Evolutionary conservation across 2,888 invertebrate genomes (phyloP), one percentile per base, ranked within the genome.

Genomic region (Chrysolina americana): DNA sequence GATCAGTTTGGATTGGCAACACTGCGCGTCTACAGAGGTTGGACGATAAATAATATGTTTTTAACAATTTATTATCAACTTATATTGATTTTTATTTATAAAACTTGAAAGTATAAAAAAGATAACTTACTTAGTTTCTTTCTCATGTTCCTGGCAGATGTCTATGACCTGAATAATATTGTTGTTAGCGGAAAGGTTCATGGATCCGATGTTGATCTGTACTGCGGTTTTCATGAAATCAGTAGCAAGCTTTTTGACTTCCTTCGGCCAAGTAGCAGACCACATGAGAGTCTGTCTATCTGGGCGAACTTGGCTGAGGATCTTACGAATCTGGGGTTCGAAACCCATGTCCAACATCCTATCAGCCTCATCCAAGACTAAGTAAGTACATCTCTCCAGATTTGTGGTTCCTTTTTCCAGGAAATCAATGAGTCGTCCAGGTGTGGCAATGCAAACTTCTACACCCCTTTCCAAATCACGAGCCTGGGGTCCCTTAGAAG

Each of bases 201-300:
- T 89, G 0, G 96, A 95, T 78, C 98, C 98, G 86, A 98, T 93
- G 84, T 98, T 98, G 70, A 98, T 92, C 89, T 98, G 98, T 70
- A 95, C 92, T 85, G 97, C 97, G 84, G 96, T 94, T 70, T 92
- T 92, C 21, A 98, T 90, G 87, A 98, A 99, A 86, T 98, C 98
- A 84, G 96, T 94, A 21, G 98, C 98, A 78, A 99, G 89, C 82
- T 94, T 93, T 79, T 94, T 92, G 2, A 98, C 98, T 90, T 98
- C 98, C 85, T 96, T 97, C 0, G 98, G 98, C 98, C 98, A 99
- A n/a, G 98, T 99, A 0, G 98, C 98, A 78, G 97, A 97, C 96
- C 98, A 99, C 98, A 99, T 99, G 59, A 98, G 90, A 15, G 97
- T 97, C 88, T 99, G 98, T 83, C 98, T 91, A 86, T 98, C 97